Conservation (phyloP, 1,140 invertebrate genomes). For the Penaeus chinensis region DNA sequence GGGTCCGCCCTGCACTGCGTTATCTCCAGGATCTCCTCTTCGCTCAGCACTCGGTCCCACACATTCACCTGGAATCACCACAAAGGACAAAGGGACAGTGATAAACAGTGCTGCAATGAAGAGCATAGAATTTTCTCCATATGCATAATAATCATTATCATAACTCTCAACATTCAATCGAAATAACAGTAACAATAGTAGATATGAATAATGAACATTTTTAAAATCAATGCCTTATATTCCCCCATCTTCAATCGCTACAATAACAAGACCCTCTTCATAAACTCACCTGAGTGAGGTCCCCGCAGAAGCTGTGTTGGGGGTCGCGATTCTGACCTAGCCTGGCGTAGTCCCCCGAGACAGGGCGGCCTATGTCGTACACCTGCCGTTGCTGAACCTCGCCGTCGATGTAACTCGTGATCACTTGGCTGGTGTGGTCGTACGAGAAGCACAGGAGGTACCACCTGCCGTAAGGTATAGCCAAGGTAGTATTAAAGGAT, state of each 20-base stretch:
- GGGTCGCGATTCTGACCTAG: constrained; percentile 24
- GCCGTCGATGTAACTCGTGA: too few species aligned
- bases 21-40: constrained; percentile 26
- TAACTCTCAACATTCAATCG: too few species aligned
- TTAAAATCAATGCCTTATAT: neutral
- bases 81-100: neutral
- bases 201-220: too few species aligned
- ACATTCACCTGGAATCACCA: constrained; percentile 42
- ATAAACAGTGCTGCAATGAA: neutral
- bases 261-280: neutral
- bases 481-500: too few species aligned
- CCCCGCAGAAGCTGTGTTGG: constrained; percentile 36
- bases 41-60: constrained; percentile 41
- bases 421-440: too few species aligned
- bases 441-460: too few species aligned
- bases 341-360: constrained; percentile 5
- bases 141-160: too few species aligned
- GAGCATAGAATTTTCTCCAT: too few species aligned
- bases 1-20: constrained; percentile 23
- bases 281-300: constrained; percentile 32
- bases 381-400: too few species aligned
- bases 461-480: too few species aligned
- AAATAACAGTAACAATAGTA: too few species aligned
- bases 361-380: constrained; percentile 29
- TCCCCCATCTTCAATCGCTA: too few species aligned